Conservation (phyloP, 2,797 vertebrate species). For the Hoplostethus atlanticus region DNA sequence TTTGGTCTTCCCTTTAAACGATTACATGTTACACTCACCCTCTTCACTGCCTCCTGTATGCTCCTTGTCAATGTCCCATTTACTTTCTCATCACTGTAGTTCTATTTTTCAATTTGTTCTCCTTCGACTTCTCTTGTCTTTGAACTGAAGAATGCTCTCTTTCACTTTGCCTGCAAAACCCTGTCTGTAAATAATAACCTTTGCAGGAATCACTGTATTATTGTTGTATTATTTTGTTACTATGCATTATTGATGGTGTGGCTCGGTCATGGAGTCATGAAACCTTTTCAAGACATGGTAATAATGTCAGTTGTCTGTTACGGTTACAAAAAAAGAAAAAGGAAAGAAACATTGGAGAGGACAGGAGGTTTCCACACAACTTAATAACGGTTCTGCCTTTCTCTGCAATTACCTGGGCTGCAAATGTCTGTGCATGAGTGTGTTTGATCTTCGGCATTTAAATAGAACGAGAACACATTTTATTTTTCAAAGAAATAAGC, state of each 20-base stretch:
- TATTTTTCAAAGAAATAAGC: neutral
- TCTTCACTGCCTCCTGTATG: slow-evolving; percentile 1
- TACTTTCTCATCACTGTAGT: slow-evolving; percentile 23
- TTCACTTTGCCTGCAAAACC: slow-evolving; percentile 14
- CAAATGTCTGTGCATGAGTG: too few relatives aligned
- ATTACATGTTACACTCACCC: slow-evolving; percentile 3
- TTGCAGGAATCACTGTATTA: neutral
- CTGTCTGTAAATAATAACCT: slow-evolving; percentile 14
- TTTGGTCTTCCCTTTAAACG: slow-evolving; percentile 17
- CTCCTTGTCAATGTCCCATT: slow-evolving; percentile 1
- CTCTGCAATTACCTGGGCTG: too few relatives aligned
- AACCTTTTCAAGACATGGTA: too few relatives aligned
- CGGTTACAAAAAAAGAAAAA: too few relatives aligned
- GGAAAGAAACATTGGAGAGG: too few relatives aligned
- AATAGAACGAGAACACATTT: too few relatives aligned
- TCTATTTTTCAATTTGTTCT: slow-evolving; percentile 1
- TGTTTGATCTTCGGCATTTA: too few relatives aligned
- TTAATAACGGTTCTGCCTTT: too few relatives aligned
- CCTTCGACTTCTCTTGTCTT: too few relatives aligned
- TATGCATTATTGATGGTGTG: neutral
- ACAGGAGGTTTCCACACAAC: too few relatives aligned
- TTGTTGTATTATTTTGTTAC: neutral
- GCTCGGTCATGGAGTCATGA: neutral
- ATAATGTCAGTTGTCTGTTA: too few relatives aligned
- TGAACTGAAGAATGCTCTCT: neutral